These are phyloP conservation scores for Setophaga coronata DNA, from an alignment of 2,113 vertebrate genomes.

Conservation along the genomic window DNA sequence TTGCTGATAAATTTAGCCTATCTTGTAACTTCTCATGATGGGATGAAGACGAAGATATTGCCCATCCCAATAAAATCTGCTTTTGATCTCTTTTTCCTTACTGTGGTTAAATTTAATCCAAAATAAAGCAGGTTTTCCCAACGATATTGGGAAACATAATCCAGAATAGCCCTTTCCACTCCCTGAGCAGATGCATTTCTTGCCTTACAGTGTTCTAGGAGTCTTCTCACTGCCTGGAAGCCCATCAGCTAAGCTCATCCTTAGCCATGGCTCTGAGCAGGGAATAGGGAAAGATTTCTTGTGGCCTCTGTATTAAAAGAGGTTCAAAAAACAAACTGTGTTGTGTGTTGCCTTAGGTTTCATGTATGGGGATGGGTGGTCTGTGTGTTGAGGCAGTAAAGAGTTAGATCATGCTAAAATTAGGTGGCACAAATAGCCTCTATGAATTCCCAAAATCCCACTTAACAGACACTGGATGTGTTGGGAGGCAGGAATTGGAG, in stretches of 20 bases:
- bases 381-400: not conserved
- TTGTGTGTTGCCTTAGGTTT: not conserved
- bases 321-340: not conserved
- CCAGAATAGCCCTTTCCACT: not conserved
- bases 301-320: not conserved
- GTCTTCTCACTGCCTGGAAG: not conserved
- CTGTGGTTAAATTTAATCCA: not conserved
- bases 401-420: not conserved
- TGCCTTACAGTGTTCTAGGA: not conserved
- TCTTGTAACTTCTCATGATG: fast-evolving
- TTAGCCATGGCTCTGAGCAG: not conserved
- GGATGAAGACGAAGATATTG: not conserved
- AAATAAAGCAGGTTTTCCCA: not conserved
- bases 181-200: not conserved
- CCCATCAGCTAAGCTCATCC: not conserved
- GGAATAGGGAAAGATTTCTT: not conserved
- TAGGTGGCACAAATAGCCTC: not conserved
- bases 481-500: not conserved
- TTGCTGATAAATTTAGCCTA: not conserved
- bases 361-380: not conserved
- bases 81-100: not conserved
- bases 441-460: not conserved
- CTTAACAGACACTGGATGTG: not conserved
- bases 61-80: not conserved
- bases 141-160: not conserved